phyloP scores from a whole-genome alignment of 2,888 invertebrate species.

The Chorisops tibialis region DNA sequence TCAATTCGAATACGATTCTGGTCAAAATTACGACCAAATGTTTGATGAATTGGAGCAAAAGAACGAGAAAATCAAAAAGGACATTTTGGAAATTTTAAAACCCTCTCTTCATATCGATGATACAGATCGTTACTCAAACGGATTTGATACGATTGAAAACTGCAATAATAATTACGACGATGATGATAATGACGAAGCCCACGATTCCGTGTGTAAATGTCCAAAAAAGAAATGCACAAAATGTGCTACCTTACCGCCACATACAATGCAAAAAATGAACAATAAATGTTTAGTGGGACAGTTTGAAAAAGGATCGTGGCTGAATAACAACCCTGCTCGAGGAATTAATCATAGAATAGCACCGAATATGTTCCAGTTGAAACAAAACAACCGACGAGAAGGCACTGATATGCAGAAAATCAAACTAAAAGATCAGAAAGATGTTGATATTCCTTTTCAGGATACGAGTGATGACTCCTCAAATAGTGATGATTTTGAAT shows the following conservation, averaged over 20 bases:
- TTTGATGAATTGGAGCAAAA: conserved; percentile 7
- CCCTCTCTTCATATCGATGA: conserved; percentile 2
- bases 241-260: neutral
- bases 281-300: too few relatives aligned
- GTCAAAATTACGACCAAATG: conserved; percentile 1
- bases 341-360: neutral
- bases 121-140: neutral
- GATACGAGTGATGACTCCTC: conserved; percentile 11
- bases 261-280: neutral
- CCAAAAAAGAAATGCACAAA: too few relatives aligned
- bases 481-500: conserved; percentile 1
- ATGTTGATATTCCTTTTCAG: conserved; percentile 2
- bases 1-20: neutral
- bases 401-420: neutral
- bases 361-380: neutral
- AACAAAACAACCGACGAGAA: neutral
- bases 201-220: neutral
- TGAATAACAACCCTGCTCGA: too few relatives aligned
- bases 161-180: too few relatives aligned
- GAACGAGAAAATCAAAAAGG: conserved; percentile 19
- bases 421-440: neutral
- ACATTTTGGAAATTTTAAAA: conserved; percentile 11
- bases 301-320: too few relatives aligned
- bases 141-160: too few relatives aligned
- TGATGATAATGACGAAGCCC: too few relatives aligned